Evolutionary conservation across 2,888 invertebrate species (phyloP), one percentile per base, ranked within the genome.

Genomic region (Melinaea menophilus): DNA sequence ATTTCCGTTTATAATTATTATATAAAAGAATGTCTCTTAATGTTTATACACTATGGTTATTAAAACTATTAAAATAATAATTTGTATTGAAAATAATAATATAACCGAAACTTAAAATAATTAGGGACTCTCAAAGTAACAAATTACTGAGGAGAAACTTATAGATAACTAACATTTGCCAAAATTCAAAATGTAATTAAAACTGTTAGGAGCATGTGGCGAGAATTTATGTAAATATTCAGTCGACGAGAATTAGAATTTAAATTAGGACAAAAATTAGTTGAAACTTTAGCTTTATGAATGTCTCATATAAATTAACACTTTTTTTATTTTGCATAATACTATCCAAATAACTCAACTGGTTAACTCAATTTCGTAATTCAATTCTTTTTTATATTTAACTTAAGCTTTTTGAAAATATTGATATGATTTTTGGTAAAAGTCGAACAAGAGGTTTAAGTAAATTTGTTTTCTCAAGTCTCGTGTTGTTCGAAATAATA

Each of bases 211-310:
- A 57, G 55, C 63, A 63, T 61, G 54, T 63, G 65, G 57, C 54
- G 66, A 41, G 48, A 66, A 65, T 66, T 61, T 68, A 68, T 68
- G 66, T 64, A 68, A 64, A 62, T 64, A 62, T 66, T 59, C 65
- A 58, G 47, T 55, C 58, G 55, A 47, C 58, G 51, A 56, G 63
- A 45, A 64, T 68, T 68, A 59, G 61, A 56, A 62, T 61, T 56
- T 61, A 63, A 66, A 62, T 66, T 62, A 58, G 64, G 57, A 64
- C 57, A 57, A 37, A 33, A 51, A 51, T 51, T 51, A 31, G 51
- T 51, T 31, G n/a, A 31, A 51, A 51, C 51, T 51, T 51, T 31
- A 51, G 31, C 51, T 12, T 51, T 51, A 31, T 51, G 31, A 51
- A 31, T 31, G 31, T 51, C 22, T 31, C 22, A 7, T 51, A 31